Evolutionary conservation across 2,797 vertebrate species (phyloP).

Genomic region (Manis pentadactyla): DNA sequence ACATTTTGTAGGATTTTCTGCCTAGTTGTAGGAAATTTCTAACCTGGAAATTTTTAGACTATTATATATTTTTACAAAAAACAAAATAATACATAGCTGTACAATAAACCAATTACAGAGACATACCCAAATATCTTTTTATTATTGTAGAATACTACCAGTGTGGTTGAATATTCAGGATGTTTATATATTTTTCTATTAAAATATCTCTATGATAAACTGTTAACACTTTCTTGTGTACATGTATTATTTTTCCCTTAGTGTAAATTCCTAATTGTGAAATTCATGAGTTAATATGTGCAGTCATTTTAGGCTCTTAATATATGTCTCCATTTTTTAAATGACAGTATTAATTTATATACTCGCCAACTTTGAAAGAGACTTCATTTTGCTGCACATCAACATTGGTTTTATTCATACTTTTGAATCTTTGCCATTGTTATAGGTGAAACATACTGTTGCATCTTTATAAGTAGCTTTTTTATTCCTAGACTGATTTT

Average conservation of each 20-base stretch:
- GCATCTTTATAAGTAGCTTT: neutral
- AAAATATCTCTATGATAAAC: neutral
- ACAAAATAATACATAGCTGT: neutral
- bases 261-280: slow-evolving; percentile 13
- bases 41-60: neutral
- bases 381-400: neutral
- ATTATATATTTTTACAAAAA: neutral
- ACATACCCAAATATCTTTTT: neutral
- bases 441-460: neutral
- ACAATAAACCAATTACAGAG: neutral
- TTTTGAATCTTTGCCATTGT: slow-evolving; percentile 14
- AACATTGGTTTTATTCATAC: neutral
- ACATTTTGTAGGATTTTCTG: slow-evolving; percentile 7
- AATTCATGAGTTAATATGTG: slow-evolving; percentile 5
- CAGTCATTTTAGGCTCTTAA: neutral
- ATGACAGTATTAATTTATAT: neutral
- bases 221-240: neutral
- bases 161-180: neutral
- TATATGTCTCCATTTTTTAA: neutral
- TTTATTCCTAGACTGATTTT: neutral
- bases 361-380: neutral
- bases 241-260: neutral
- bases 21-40: neutral
- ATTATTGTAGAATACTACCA: neutral
- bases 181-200: neutral